Base-by-base conservation (phyloP, 2,888 invertebrate species). In the Catocala fraxini region DNA sequence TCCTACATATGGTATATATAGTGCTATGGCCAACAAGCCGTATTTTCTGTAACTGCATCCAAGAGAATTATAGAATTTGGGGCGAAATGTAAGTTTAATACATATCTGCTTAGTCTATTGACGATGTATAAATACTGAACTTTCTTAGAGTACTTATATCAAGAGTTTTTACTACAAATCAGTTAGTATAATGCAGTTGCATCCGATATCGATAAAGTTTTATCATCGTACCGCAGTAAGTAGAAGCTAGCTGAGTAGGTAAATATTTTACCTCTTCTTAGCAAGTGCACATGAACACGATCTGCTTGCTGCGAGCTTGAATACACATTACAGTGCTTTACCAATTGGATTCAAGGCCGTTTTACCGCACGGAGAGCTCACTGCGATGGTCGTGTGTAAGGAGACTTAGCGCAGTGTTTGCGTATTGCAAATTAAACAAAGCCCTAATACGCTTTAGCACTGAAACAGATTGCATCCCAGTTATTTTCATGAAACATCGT, bases 331-430 rank as follows among this genome's bases (percentile, higher is more conserved):
- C 56, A 56, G 11, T 43, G 64, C 51, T 70, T 73, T 52, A 53
- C 57, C 59, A 76, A 65, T 67, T 63, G 63, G 56, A 73, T 62
- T 58, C 76, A 70, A 74, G 76, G 76, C 42, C 58, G 33, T 46
- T 52, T 34, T n/a, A 43, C 47, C 47, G 49, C 41, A 34, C 51
- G 47, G 35, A 57, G 55, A 64, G 56, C 59, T 43, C 39, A 46
- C 59, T 66, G 60, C 48, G 66, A 58, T 52, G 9, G 42, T 53
- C 13, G 55, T 63, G 63, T 71, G 60, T 59, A 67, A 51, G 34
- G 1, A 46, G 51, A 49, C 59, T 60, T 46, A 59, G 49, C 34
- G 3, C 34, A 51, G 25, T 61, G 49, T 59, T 59, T 53, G 53
- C 42, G 46, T 41, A 59, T 46, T 53, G 11, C 12, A 11, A 54